Evolutionary conservation across 1,140 invertebrate genomes (phyloP), one percentile per base, ranked within the genome.

Genomic region (Drosophila sproati): DNA sequence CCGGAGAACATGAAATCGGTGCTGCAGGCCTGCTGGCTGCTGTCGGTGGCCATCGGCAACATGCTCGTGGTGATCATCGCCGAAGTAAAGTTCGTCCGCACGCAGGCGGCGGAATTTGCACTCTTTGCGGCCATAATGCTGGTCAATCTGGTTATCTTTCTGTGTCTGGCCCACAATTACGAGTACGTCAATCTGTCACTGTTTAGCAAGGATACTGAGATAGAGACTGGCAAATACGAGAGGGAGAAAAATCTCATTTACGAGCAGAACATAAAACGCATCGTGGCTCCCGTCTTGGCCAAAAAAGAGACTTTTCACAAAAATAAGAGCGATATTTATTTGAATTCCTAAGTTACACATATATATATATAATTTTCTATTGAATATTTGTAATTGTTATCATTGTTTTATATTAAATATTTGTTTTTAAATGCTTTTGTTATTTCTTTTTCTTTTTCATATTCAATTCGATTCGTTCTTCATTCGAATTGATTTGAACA

Each of bases 1-100:
- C 98, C 98, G 0, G 91, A 93, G n/a, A 96, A 95, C 70, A 98
- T 99, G 98, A 99, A 98, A 90, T 97, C 98, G 0, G 95, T 99
- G 0, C 92, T 99, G 31, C 96, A 97, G 91, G 97, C 98, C 4
- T 94, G 95, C 2, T 99, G 98, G 97, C 93, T 98, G 32, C 91
- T 99, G 0, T 98, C 98, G 0, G 96, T 96, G 5, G 97, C 98
- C 0, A 94, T 98, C 85, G 98, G 98, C 28, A 98, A 99, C 93
- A 92, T 98, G 4, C 95, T 92, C 3, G 92, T 92, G 1, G 95
- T 98, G 7, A 94, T 98, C 39, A 94, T 98, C 47, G 95, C 96
- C 5, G 95, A 96, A 91, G 5, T 87, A 5, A 80, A 79, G 62
- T 80, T 86, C 32, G 81, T 86, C 0, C 48, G 59, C 7, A 78